phyloP scores from a whole-genome alignment of 2,888 invertebrate species.

The Aproaerema taeniolella region DNA sequence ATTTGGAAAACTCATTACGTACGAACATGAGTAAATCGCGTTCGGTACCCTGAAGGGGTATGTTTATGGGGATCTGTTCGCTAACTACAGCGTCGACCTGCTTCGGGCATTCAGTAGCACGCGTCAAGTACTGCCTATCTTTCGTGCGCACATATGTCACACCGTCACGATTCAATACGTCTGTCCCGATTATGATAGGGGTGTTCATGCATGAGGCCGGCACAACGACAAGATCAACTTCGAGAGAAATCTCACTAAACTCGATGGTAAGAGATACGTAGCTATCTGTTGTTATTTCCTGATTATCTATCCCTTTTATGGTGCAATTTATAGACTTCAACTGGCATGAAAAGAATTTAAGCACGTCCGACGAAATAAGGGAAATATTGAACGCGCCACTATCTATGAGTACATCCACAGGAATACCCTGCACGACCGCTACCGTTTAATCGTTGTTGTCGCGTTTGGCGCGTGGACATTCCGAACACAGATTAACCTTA shows the following conservation, averaged over 20 bases:
- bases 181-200: constrained; percentile 18
- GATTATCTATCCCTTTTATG: constrained; percentile 15
- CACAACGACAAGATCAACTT: constrained; percentile 20
- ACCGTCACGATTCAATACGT: constrained; percentile 7
- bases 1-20: background rate
- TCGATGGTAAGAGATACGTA: constrained; percentile 17
- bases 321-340: constrained; percentile 1
- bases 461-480: background rate
- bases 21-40: background rate
- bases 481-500: background rate
- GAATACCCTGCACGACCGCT: constrained; percentile 7
- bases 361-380: constrained; percentile 5
- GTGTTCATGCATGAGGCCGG: constrained; percentile 14
- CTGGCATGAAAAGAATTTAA: constrained; percentile 4
- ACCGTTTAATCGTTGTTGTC: background rate
- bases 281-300: constrained; percentile 7
- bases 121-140: constrained; percentile 1
- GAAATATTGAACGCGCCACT: constrained; percentile 8
- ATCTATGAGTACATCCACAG: constrained; percentile 9
- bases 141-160: constrained; percentile 5
- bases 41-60: constrained; percentile 2
- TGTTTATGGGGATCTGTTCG: background rate
- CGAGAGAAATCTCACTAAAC: constrained; percentile 17
- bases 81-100: background rate
- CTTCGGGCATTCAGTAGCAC: background rate